Conservation (phyloP, 2,888 invertebrate species). For the Rotaria macrura region DNA sequence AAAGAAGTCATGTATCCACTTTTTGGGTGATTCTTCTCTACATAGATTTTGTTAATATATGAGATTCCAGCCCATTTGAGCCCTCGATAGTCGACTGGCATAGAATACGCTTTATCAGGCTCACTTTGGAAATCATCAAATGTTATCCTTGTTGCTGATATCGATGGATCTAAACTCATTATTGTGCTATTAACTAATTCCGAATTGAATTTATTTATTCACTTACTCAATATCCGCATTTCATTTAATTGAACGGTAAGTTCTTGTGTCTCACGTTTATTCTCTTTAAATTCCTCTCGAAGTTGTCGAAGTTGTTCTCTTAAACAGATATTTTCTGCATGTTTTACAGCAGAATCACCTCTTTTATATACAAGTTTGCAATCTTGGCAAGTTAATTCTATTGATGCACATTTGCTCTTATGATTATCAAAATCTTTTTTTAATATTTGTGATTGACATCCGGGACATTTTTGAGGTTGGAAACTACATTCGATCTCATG, state of each 20-base stretch:
- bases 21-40: background rate
- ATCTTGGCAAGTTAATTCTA: background rate
- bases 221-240: background rate
- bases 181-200: too few relatives aligned
- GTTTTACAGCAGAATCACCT: background rate
- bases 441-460: background rate
- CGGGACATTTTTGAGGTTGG: background rate
- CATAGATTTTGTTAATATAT: background rate
- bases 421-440: background rate
- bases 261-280: background rate
- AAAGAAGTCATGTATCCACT: background rate
- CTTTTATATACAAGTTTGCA: background rate
- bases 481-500: background rate
- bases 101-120: background rate
- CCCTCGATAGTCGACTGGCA: background rate
- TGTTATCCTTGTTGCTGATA: background rate
- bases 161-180: background rate
- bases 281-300: background rate
- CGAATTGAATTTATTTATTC: background rate
- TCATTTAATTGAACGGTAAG: background rate
- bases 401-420: background rate
- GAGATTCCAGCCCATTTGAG: background rate
- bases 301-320: background rate
- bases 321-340: background rate
- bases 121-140: background rate